Evolutionary conservation across 2,888 invertebrate species (phyloP).

Genomic region (Tuta absoluta): DNA sequence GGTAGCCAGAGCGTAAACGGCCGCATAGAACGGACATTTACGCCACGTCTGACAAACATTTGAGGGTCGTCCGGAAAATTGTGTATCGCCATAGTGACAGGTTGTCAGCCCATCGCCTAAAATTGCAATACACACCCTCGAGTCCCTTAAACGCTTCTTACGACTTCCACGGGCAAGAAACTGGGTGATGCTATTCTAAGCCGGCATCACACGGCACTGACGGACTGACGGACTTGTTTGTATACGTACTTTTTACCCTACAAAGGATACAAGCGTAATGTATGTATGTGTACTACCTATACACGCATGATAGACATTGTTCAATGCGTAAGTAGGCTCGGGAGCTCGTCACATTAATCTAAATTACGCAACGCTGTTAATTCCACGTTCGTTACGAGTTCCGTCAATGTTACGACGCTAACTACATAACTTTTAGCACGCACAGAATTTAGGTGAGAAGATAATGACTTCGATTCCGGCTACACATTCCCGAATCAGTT

Average conservation of each 20-base stretch:
- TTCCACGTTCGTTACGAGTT: constrained; percentile 11
- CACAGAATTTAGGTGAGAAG: background rate
- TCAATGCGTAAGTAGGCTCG: constrained; percentile 10
- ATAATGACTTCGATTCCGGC: background rate
- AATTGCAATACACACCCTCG: too few relatives aligned
- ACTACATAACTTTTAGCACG: constrained; percentile 14
- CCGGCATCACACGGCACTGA: too few relatives aligned
- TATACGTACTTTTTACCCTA: background rate
- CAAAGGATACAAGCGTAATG: background rate
- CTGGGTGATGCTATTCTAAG: too few relatives aligned
- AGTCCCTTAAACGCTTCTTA: too few relatives aligned
- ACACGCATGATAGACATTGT: background rate
- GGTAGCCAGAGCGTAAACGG: too few relatives aligned
- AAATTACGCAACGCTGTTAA: constrained; percentile 17
- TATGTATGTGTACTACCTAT: background rate
- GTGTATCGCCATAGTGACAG: too few relatives aligned
- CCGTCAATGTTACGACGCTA: background rate
- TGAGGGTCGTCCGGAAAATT: too few relatives aligned
- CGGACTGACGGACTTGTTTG: background rate
- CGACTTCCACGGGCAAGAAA: too few relatives aligned
- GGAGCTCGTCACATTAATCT: constrained; percentile 16
- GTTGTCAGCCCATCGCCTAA: too few relatives aligned
- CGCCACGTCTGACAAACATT: too few relatives aligned
- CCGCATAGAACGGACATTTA: too few relatives aligned
- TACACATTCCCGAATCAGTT: background rate